Base-by-base conservation (phyloP, 2,888 invertebrate species). In the Lissonota sp. region DNA sequence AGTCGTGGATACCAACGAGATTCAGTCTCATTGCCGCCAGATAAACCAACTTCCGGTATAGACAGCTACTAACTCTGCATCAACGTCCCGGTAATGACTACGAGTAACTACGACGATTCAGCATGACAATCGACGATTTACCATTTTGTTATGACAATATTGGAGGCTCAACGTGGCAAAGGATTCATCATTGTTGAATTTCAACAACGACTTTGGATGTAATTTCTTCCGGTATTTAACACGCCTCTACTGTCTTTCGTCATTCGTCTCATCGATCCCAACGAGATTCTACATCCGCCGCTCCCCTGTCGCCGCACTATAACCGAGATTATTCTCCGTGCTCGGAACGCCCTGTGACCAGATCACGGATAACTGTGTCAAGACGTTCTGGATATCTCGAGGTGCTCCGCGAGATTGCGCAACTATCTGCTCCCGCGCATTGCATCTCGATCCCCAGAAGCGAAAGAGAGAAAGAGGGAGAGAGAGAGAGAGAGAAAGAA, bases 281-380 rank as follows among this genome's bases (percentile, higher is more conserved):
- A 57, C 71, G 74, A 39, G 72, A 26, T 26, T 26, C 57, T 63
- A 57, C n/a, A 51, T 66, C 70, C 42, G 55, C 37, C 42, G 57
- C 49, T 64, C 7, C 57, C 72, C 73, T 51, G 46, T 42, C 40
- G 16, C 46, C 53, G 40, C 74, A 74, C 16, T 55, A 46, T 51
- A 69, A 72, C 46, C 60, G 64, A 74, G 64, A 66, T 71, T 60
- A 16, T 63, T 66, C 51, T 58, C 67, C 80, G 82, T 80, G 84
- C 84, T 84, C 74, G 85, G 84, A 88, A 86, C 87, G 87, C 86
- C 87, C 88, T 87, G 88, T 79, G 78, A 89, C 85, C 87, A 86
- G 86, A 81, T 79, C 78, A 78, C 78, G 81, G 80, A 88, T 90
- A 90, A 89, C 90, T 89, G 89, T 90, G 90, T 90, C 89, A 90